Conservation (phyloP, 2,113 vertebrate genomes). For the Pachypanchax playfairii region DNA sequence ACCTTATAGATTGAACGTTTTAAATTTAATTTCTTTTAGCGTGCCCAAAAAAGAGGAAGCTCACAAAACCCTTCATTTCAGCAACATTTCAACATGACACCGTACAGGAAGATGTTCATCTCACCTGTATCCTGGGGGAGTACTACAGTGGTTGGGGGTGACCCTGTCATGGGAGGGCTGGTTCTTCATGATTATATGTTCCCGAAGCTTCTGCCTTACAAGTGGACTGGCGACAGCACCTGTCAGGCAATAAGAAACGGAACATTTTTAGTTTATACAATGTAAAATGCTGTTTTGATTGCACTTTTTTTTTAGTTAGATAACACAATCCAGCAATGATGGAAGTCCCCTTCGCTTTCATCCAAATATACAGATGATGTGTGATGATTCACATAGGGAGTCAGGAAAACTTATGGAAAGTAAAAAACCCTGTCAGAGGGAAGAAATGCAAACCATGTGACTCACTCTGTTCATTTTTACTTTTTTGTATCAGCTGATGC, state of each 20-base stretch:
- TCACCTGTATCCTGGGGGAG: slow-evolving; percentile 74
- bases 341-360: slow-evolving; percentile 58
- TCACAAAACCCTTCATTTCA: not conserved
- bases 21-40: not conserved
- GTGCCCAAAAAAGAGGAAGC: not conserved
- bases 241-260: slow-evolving; percentile 58
- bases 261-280: too few relatives aligned
- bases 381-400: slow-evolving; percentile 49
- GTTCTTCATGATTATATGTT: slow-evolving; percentile 88
- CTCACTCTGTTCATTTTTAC: slow-evolving; percentile 90
- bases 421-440: not conserved
- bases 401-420: slow-evolving; percentile 10
- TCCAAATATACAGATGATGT: slow-evolving; percentile 15
- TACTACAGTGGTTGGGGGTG: slow-evolving; percentile 66
- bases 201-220: slow-evolving; percentile 89
- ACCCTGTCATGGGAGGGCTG: slow-evolving; percentile 86
- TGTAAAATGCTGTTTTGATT: slow-evolving; percentile 22
- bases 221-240: slow-evolving; percentile 92
- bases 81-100: not conserved
- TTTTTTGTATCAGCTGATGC: slow-evolving; percentile 86
- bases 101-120: not conserved
- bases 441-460: slow-evolving; percentile 6
- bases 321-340: slow-evolving; percentile 17
- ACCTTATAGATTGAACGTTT: not conserved
- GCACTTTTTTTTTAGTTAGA: slow-evolving; percentile 48